Conservation (phyloP, 2,797 vertebrate species). For the Platalea minor region DNA sequence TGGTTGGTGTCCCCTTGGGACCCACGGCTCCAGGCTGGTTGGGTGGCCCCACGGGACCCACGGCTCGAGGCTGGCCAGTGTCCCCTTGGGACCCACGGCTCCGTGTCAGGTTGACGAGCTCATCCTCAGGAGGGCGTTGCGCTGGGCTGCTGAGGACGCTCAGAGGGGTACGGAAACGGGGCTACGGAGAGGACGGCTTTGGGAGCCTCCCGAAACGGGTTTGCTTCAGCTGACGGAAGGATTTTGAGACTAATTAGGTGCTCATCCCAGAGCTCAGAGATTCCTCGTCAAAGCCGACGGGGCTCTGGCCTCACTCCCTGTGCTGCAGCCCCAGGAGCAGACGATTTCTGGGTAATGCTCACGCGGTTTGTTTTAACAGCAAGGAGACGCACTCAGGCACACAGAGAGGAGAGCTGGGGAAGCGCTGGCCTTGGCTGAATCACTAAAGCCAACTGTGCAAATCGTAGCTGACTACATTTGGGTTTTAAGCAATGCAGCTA, state of each 20-base stretch:
- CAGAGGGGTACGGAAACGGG: rapidly evolving
- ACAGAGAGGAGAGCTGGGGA: neutral
- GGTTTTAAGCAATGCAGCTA: neutral
- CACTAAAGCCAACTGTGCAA: neutral
- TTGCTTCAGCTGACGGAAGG: neutral
- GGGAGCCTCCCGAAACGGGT: neutral
- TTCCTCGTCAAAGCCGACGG: rapidly evolving
- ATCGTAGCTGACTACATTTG: neutral
- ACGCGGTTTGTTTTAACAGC: neutral
- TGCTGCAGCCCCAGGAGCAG: neutral
- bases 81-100: neutral
- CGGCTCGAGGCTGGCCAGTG: neutral
- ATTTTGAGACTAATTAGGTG: neutral
- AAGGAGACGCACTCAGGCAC: neutral
- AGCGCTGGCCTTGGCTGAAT: neutral
- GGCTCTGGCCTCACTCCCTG: neutral
- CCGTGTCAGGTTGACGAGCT: no score
- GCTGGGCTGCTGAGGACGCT: neutral
- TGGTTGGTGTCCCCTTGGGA: neutral
- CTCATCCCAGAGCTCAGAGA: neutral
- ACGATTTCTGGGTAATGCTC: rapidly evolving
- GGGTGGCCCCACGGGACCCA: neutral
- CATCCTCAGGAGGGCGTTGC: neutral
- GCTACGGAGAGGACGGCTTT: rapidly evolving
- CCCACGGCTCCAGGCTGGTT: rapidly evolving